Evolutionary conservation across 1,140 invertebrate genomes (phyloP), one percentile per base, ranked within the genome.

Genomic region (Asbolus verrucosus): DNA sequence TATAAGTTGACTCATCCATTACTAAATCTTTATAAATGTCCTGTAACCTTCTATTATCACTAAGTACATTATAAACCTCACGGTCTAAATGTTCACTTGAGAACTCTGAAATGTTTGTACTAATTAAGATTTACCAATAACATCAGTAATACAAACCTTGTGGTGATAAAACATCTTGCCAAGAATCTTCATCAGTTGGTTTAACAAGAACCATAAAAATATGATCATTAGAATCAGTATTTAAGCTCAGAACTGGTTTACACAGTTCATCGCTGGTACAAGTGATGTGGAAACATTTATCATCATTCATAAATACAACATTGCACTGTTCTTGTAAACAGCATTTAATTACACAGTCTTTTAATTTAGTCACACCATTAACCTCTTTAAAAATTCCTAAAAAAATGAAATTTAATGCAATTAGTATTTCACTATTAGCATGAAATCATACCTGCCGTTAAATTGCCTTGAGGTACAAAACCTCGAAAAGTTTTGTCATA

Each of bases 191-290:
- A 27, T 83, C 82, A n/a, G 88, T 84, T 3, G 91, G 91, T 80
- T 88, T 89, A 0, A 94, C 90, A 43, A 93, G 79, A 9, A 94
- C 88, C 91, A 94, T 92, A 59, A 84, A 87, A 3, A 92, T 86
- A 83, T 89, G 87, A 3, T 85, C 81, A 70, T 82, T 81, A 65
- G 85, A 85, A 8, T 82, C 76, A 30, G 85, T 81, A 60, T 88
- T 86, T 13, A 82, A 74, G 72, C 86, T 83, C 38, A 84, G 82
- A 13, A 90, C 80, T 62, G 91, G 90, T 72, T 89, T 69, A 76
- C 92, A 94, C 36, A 87, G 78, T 76, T 91, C 87, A 79, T 91
- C 87, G 76, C 82, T 89, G 16, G 82, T 82, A 81, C 92, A 94
- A 65, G 87, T 84, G 6, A 93, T 86, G 82, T 91, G 90, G 77